Base-by-base conservation (phyloP, 2,888 invertebrate genomes). In the Cremastinae sp. region DNA sequence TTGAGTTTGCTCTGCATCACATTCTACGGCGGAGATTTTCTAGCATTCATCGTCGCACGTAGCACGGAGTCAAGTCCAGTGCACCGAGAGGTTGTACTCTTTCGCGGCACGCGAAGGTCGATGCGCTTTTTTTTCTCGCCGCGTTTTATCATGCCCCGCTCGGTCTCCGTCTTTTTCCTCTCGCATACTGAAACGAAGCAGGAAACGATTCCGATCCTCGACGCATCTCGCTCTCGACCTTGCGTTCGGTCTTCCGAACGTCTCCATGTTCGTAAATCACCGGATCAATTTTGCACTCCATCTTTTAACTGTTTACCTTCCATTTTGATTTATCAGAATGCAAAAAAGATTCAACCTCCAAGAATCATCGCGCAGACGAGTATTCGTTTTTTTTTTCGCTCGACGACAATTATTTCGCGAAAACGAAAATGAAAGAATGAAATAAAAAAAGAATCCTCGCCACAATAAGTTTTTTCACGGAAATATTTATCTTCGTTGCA, bases 81-180 rank as follows among this genome's bases (percentile, higher is more conserved):
- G 81, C 66, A 78, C 71, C 76, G 75, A 80, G 77, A 81, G 77
- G 81, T 81, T 78, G 80, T 79, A 86, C 83, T 82, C 74, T 81
- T 79, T 79, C 83, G 85, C 81, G 83, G 83, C 85, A 86, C 83
- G 85, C 85, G 86, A 88, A 85, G 86, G 85, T 84, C 85, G 86
- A 82, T 82, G 83, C 84, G 84, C 86, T 84, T 82, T 84, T 83
- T 83, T 83, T 82, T 79, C 79, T 61, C 58, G 59, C 2, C 5
- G 77, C 72, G 58, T 75, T 79, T 80, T 75, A n/a, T 65, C 58
- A 18, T 58, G 49, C 53, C 65, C 62, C 73, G 51, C 78, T 72
- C 75, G 74, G 78, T 14, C 22, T 14, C 34, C 12, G 54, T 20
- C 54, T 56, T 58, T 47, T 47, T 68, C 59, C 43, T 78, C 78